These are phyloP conservation scores for Toxotes chatareus DNA, from an alignment of 2,113 vertebrate species.

Conservation along the genomic window DNA sequence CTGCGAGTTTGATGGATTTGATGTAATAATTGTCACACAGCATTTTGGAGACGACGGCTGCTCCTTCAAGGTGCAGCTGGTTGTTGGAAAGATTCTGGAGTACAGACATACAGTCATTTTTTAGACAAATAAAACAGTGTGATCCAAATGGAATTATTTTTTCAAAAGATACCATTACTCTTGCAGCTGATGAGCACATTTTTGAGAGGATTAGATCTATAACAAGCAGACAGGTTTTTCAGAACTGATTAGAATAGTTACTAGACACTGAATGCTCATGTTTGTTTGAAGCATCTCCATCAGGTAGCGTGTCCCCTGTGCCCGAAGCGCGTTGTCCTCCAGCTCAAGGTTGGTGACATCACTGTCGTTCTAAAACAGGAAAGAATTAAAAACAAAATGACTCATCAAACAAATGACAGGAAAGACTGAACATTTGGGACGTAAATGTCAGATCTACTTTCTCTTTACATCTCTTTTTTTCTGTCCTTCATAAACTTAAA, in stretches of 20 bases:
- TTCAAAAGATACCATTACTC: not conserved
- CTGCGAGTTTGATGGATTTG: constrained; percentile 79
- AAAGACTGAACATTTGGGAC: not conserved
- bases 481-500: not conserved
- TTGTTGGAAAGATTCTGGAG: constrained; percentile 87
- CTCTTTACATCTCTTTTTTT: constrained; percentile 5
- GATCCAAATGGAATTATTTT: too few relatives aligned
- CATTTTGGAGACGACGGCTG: constrained; percentile 75
- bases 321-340: constrained; percentile 83
- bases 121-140: not conserved
- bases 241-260: constrained; percentile 21
- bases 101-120: constrained; percentile 1
- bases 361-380: constrained; percentile 78
- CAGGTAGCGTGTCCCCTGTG: constrained; percentile 80
- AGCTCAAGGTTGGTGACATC: constrained; percentile 80
- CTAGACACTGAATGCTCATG: constrained; percentile 81
- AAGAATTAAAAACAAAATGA: not conserved
- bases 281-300: constrained; percentile 85
- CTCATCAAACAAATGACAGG: not conserved
- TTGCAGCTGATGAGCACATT: not conserved
- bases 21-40: constrained; percentile 79
- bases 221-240: not conserved
- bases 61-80: constrained; percentile 76
- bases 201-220: too few relatives aligned
- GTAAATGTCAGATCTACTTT: not conserved